Conservation (phyloP, 2,113 vertebrate genomes). For the Gadus chalcogrammus region DNA sequence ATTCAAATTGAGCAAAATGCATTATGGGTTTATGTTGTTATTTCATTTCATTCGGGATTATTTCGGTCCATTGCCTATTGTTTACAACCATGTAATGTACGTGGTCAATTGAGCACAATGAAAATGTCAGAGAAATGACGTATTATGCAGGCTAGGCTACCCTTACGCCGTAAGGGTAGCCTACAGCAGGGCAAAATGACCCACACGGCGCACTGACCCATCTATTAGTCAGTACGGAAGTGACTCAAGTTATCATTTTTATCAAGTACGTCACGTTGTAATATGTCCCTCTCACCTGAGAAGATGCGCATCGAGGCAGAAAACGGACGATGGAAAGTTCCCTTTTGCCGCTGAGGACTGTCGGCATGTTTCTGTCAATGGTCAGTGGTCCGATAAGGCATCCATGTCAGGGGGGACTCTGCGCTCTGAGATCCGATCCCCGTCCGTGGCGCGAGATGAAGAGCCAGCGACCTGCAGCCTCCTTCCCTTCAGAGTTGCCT, state of each 20-base stretch:
- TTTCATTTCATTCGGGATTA: too few species aligned
- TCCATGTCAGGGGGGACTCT: conserved; percentile 60
- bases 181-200: too few species aligned
- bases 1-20: too few species aligned
- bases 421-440: conserved; percentile 7
- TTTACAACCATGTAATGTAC: too few species aligned
- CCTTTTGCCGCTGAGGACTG: conserved; percentile 60
- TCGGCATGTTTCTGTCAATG: conserved; percentile 69
- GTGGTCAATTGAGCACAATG: too few species aligned
- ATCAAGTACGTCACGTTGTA: conserved; percentile 16
- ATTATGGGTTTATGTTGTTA: too few species aligned
- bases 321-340: conserved; percentile 68
- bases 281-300: conserved; percentile 61
- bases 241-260: conserved; percentile 1
- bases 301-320: conserved; percentile 64
- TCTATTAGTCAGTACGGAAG: neutral
- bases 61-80: too few species aligned
- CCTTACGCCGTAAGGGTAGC: too few species aligned
- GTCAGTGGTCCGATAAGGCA: conserved; percentile 50
- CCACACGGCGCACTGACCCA: neutral
- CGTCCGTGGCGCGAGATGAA: conserved; percentile 3
- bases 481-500: conserved; percentile 11
- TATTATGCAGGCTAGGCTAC: too few species aligned
- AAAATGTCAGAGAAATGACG: too few species aligned
- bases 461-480: conserved; percentile 1